Percentiles rank a stretch among this genome's conserved stretches.
phyloP scores from a whole-genome alignment of 2,113 vertebrate species.

The Cebus imitator region DNA sequence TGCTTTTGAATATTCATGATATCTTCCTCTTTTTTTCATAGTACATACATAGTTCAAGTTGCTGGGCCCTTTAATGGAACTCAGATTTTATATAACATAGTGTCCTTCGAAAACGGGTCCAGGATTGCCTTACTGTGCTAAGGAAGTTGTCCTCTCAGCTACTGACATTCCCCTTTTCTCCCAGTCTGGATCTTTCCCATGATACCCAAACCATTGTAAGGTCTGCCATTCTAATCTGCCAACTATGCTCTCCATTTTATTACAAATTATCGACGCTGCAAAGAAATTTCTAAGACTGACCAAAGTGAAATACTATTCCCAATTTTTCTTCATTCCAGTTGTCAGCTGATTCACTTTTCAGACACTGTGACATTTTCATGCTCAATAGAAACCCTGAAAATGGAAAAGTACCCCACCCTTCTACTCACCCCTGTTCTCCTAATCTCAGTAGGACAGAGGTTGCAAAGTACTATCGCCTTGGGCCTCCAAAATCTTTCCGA shows the following conservation, averaged over 20 bases:
- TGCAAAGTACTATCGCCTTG: constrained; percentile 66
- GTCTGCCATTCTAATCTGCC: rapidly evolving
- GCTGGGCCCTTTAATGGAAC: not conserved
- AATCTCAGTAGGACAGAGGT: constrained; percentile 57
- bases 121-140: not conserved
- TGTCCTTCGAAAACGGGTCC: not conserved
- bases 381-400: constrained; percentile 55
- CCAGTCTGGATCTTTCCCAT: not conserved
- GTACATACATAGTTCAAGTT: not conserved
- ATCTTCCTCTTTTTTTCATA: not conserved
- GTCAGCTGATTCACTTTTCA: constrained; percentile 43
- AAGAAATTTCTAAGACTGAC: not conserved
- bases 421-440: not conserved
- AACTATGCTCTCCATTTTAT: not conserved
- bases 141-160: not conserved
- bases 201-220: not conserved
- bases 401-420: constrained; percentile 10
- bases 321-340: constrained; percentile 30
- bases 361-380: constrained; percentile 64
- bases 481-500: constrained; percentile 54
- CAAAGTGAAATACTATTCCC: not conserved
- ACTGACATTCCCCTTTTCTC: not conserved
- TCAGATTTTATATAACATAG: not conserved
- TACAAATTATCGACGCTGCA: not conserved
- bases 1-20: not conserved